Evolutionary conservation across 2,113 vertebrate species (phyloP), one percentile per base, ranked within the genome.

Genomic region (Labrus mixtus): DNA sequence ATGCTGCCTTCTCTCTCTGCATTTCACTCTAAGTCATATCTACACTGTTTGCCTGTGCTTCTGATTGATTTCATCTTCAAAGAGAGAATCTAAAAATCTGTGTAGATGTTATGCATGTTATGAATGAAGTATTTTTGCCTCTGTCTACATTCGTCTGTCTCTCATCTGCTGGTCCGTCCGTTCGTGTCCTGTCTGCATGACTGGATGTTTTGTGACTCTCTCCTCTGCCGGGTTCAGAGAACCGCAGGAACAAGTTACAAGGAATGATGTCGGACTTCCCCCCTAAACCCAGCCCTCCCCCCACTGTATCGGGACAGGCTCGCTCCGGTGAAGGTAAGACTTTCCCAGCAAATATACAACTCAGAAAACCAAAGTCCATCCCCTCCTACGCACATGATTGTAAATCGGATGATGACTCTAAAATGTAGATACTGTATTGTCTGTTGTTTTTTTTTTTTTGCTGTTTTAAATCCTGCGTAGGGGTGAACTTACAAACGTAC

Each of bases 191-290:
- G 59, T 87, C 85, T 73, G 78, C 87, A 76, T 93, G 88, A 92
- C 85, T 78, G 85, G 86, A 83, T 90, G 68, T 91, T 88, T 90
- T 90, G 75, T 90, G 83, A 91, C 53, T 91, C 77, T 92, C 86
- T 93, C 87, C 84, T 91, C 82, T 91, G 86, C 69, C 43, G 82
- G 84, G 87, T 85, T 92, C 92, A 97, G 96, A 96, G 83, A 96
- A 95, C 87, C 95, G 92, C 82, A 94, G 95, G 81, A 96, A 96
- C 90, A 96, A 96, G 90, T 93, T 97, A 69, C 96, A 95, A 92
- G 96, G 95, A 25, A 95, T 96, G 82, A 93, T 97, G 91, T 95
- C 96, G 0, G 96, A 97, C 82, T 95, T 97, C 77, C 93, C 96
- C 29, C 90, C 95, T 1, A 96, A 96, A 92, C 91, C 95, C 15